phyloP scores from a whole-genome alignment of 2,113 vertebrate genomes.

The Merops nubicus region DNA sequence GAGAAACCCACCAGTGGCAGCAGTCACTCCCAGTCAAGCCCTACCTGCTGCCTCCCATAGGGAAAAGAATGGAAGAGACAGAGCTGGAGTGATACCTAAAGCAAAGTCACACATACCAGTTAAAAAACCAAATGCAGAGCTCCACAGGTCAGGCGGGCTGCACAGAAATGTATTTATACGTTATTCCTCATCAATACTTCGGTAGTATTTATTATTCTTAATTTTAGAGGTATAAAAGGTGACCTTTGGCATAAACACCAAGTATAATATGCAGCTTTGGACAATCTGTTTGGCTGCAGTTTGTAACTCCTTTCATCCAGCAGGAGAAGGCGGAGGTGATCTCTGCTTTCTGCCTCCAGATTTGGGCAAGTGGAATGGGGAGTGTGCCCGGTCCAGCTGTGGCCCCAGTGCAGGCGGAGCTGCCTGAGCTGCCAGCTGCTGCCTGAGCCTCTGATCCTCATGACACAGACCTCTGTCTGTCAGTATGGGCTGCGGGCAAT shows the following conservation, averaged over 20 bases:
- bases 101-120: fast-evolving
- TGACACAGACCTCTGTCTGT: not conserved
- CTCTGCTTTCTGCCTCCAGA: not conserved
- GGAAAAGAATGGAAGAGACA: fast-evolving
- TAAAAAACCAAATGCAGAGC: not conserved
- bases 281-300: not conserved
- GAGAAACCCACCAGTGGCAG: not conserved
- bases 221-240: not conserved
- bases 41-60: not conserved
- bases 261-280: fast-evolving
- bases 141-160: not conserved
- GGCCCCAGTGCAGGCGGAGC: fast-evolving
- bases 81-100: not conserved
- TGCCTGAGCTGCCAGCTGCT: not conserved
- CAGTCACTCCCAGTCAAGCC: not conserved
- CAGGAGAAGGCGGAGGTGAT: fast-evolving
- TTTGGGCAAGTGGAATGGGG: not conserved
- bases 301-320: not conserved
- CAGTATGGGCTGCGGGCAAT: fast-evolving
- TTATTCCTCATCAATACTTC: not conserved
- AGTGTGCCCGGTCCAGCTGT: not conserved
- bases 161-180: not conserved
- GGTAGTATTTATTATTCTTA: not conserved
- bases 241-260: not conserved
- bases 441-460: not conserved